A percentile compares a stretch with the other conserved stretches of the same genome.
phyloP scores from a whole-genome alignment of 2,113 vertebrate species.

The Chitala chitala region DNA sequence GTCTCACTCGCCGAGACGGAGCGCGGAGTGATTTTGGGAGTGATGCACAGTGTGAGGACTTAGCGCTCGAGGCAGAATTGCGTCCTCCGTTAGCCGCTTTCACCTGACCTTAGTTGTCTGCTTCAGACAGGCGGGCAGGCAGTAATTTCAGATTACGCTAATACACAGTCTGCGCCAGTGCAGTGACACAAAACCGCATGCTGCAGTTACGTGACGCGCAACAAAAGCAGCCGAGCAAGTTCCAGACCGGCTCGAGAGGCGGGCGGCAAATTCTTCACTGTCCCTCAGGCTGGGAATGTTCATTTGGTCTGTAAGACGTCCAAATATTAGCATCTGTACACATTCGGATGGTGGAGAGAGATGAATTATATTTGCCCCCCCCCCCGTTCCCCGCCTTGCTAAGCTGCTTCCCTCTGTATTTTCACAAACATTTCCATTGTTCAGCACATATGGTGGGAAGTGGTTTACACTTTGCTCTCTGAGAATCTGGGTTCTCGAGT shows the following conservation, averaged over 20 bases:
- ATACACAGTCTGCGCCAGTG: slow-evolving; percentile 36
- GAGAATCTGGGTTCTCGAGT: slow-evolving; percentile 38
- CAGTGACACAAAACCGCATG: slow-evolving; percentile 31
- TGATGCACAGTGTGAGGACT: neutral
- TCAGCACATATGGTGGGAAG: slow-evolving; percentile 40
- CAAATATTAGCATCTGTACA: slow-evolving; percentile 42
- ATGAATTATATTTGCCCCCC: slow-evolving; percentile 21
- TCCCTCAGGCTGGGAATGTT: slow-evolving; percentile 36
- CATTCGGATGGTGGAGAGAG: slow-evolving; percentile 16
- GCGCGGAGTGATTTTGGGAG: neutral
- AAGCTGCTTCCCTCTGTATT: slow-evolving; percentile 46
- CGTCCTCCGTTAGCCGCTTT: slow-evolving; percentile 6
- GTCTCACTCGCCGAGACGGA: neutral
- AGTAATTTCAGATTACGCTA: slow-evolving; percentile 43
- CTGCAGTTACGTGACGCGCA: slow-evolving; percentile 28
- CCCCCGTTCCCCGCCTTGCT: slow-evolving; percentile 24
- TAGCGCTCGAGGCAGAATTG: neutral
- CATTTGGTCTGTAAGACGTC: slow-evolving; percentile 35
- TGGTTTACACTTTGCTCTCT: slow-evolving; percentile 36
- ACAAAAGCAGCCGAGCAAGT: slow-evolving; percentile 35
- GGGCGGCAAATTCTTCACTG: slow-evolving; percentile 20
- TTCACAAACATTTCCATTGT: slow-evolving; percentile 39
- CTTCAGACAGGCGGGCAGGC: slow-evolving; percentile 29
- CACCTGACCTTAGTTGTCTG: slow-evolving; percentile 37
- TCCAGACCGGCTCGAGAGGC: slow-evolving; percentile 36